phyloP scores from a whole-genome alignment of 2,113 vertebrate species.

The Spilogale gracilis region DNA sequence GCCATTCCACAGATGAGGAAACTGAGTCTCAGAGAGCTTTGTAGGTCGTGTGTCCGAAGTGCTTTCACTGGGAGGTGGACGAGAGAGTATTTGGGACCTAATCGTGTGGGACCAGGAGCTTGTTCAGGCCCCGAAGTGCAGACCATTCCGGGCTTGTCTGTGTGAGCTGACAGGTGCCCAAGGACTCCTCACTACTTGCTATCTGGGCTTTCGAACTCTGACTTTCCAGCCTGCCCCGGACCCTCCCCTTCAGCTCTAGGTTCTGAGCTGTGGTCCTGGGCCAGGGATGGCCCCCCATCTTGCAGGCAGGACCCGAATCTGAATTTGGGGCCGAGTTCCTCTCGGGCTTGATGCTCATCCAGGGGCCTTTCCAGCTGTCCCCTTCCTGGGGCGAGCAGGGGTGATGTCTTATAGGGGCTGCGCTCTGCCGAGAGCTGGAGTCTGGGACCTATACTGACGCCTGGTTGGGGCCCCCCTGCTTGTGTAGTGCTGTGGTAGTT shows the following conservation, averaged over 20 bases:
- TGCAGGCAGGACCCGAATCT: not conserved
- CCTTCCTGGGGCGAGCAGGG: rapidly evolving
- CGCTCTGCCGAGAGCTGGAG: not conserved
- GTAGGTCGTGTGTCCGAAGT: not conserved
- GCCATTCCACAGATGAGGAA: not conserved
- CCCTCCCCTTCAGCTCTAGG: not conserved
- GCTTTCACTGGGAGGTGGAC: not conserved
- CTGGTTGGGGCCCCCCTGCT: rapidly evolving
- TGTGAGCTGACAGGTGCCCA: rapidly evolving
- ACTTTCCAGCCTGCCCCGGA: not conserved
- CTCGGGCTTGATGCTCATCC: not conserved
- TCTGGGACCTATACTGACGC: rapidly evolving
- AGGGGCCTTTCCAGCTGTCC: rapidly evolving
- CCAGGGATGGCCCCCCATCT: not conserved
- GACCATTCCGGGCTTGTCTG: rapidly evolving
- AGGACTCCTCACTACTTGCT: not conserved
- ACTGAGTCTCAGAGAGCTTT: not conserved
- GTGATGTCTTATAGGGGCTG: not conserved
- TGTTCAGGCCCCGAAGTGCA: not conserved
- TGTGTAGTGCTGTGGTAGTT: rapidly evolving
- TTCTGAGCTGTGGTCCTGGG: not conserved
- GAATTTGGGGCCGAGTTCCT: not conserved
- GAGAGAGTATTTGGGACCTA: not conserved
- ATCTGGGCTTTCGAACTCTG: rapidly evolving
- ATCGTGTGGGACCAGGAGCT: not conserved